Evolutionary conservation across 2,888 invertebrate genomes (phyloP).

Genomic region (Lottia gigantea): DNA sequence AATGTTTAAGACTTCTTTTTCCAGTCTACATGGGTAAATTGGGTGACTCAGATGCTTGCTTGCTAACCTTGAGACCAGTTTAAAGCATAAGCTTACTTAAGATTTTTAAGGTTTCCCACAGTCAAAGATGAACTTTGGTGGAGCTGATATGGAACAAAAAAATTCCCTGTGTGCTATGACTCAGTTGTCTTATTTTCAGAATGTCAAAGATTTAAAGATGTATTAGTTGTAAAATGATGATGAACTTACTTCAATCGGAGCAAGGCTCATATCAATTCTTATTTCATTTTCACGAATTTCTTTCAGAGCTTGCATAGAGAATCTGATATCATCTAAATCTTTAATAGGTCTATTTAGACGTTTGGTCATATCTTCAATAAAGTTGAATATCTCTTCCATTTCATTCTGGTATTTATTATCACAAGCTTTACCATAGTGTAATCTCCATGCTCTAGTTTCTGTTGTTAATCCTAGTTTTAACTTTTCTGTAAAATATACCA

Average conservation of each 20-base stretch:
- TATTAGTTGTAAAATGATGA: no score
- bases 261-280: constrained; percentile 92
- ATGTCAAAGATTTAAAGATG: no score
- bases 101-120: no score
- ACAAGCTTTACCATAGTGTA: constrained; percentile 67
- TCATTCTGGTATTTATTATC: constrained; percentile 67
- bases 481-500: constrained; percentile 67
- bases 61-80: no score
- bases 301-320: constrained; percentile 92
- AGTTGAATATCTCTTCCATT: constrained; percentile 76
- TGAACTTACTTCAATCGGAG: constrained; percentile 82
- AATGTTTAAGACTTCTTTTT: neutral
- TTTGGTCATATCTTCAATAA: constrained; percentile 83
- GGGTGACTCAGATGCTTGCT: no score
- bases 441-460: constrained; percentile 70
- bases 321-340: constrained; percentile 92
- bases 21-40: no score
- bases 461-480: constrained; percentile 86
- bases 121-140: no score
- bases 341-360: constrained; percentile 88
- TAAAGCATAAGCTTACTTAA: no score
- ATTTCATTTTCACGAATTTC: constrained; percentile 95
- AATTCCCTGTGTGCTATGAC: no score
- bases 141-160: no score
- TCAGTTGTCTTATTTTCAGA: no score